A percentile compares a stretch with the other conserved stretches of the same genome.
phyloP scores from a whole-genome alignment of 2,797 vertebrate species.

The Neosilurus hyrtlii region DNA sequence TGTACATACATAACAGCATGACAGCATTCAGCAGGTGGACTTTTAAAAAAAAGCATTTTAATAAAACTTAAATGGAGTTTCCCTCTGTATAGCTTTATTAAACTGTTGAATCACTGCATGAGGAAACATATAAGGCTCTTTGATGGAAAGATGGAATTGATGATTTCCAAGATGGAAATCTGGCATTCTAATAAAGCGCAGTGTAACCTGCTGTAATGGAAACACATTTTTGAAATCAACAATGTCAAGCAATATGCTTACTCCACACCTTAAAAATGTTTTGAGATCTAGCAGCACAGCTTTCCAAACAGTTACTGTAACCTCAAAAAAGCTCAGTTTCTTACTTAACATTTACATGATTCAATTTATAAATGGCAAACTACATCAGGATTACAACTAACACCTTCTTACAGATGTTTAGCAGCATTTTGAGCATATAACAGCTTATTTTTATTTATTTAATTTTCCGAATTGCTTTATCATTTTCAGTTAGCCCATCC shows the following conservation, averaged over 20 bases:
- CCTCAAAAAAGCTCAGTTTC: background rate
- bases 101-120: background rate
- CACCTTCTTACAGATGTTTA: background rate
- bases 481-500: too few species aligned
- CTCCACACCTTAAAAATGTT: conserved; percentile 1
- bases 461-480: too few species aligned
- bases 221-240: background rate
- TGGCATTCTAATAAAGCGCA: background rate
- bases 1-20: background rate
- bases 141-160: too few species aligned
- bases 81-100: background rate
- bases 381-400: background rate
- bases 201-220: background rate
- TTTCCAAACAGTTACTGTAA: background rate
- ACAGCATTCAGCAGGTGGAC: background rate
- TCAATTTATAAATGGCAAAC: background rate
- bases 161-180: background rate
- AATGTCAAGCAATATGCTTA: background rate
- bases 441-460: background rate
- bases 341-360: background rate
- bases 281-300: background rate
- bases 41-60: background rate
- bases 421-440: background rate
- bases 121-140: background rate
- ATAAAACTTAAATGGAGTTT: background rate